Percentiles rank a stretch among this genome's conserved stretches.
Evolutionary conservation across 2,888 invertebrate genomes (phyloP).

Genomic region (Frankliniella fusca): DNA sequence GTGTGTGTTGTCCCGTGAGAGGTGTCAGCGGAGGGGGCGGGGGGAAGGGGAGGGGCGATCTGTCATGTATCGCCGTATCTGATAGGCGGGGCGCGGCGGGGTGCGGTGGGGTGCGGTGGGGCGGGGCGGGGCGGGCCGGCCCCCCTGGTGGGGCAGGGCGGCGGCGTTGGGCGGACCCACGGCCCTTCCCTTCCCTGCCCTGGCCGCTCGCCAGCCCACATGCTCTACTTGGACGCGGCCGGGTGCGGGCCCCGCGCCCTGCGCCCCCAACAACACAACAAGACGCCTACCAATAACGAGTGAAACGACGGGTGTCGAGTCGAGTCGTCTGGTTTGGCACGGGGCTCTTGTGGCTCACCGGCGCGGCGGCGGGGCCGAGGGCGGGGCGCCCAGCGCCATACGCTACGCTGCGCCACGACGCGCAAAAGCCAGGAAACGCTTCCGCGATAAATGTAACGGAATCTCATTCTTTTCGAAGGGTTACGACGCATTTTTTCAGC

Average conservation of each 20-base stretch:
- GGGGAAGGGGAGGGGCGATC: background rate
- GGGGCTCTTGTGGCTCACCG: background rate
- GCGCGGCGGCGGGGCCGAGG: no score
- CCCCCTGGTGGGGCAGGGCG: no score
- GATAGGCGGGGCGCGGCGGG: background rate
- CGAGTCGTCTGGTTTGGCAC: constrained; percentile 7
- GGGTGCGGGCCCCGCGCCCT: background rate
- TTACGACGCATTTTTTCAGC: no score
- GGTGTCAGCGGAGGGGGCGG: background rate
- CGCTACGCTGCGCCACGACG: no score
- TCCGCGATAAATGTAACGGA: no score
- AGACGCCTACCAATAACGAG: constrained; percentile 24
- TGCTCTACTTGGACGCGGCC: background rate
- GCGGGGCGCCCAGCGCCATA: background rate
- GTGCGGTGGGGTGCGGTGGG: no score
- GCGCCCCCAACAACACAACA: background rate
- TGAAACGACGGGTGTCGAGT: constrained; percentile 24
- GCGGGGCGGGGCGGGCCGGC: no score
- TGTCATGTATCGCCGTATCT: constrained; percentile 6
- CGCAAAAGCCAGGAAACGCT: no score
- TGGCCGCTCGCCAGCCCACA: background rate
- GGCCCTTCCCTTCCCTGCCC: background rate
- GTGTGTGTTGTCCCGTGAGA: no score
- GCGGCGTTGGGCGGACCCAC: background rate
- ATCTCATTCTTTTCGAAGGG: no score